phyloP scores from a whole-genome alignment of 92 coral and sea anemone genomes.

The Galaxea fascicularis region DNA sequence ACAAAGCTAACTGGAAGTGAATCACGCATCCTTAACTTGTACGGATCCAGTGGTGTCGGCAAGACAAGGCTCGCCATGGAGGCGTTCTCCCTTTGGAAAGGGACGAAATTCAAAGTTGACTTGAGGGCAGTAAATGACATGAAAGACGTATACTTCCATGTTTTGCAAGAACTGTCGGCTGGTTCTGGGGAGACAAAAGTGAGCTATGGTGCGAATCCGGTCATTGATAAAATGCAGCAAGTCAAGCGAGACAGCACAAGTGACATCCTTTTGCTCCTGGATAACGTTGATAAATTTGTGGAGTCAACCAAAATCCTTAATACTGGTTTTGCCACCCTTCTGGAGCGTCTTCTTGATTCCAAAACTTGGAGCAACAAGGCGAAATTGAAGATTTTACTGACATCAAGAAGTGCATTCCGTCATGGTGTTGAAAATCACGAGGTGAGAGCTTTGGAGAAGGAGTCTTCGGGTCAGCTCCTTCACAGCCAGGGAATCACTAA shows the following conservation, averaged over 20 bases:
- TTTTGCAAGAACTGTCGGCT: constrained; percentile 35
- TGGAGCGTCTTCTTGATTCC: constrained; percentile 12
- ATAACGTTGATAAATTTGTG: constrained; percentile 29
- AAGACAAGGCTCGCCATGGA: constrained; percentile 69
- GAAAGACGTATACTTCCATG: constrained; percentile 29
- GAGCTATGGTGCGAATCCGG: constrained; percentile 33
- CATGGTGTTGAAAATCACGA: constrained; percentile 47
- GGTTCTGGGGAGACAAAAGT: not conserved
- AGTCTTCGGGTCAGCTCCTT: constrained; percentile 30
- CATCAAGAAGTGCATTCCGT: constrained; percentile 52
- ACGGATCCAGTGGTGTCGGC: constrained; percentile 75
- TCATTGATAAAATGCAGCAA: constrained; percentile 20
- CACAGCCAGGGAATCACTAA: not conserved
- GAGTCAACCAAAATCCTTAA: not conserved
- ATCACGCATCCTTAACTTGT: constrained; percentile 46
- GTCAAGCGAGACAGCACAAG: not conserved
- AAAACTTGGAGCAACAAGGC: constrained; percentile 7
- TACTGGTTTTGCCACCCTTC: not conserved
- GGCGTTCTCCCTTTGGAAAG: constrained; percentile 12
- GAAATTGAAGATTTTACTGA: constrained; percentile 57
- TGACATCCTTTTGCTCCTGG: constrained; percentile 26
- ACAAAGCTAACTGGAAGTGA: not conserved
- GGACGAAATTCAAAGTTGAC: constrained; percentile 39
- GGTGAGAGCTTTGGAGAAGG: constrained; percentile 57
- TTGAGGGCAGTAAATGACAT: constrained; percentile 37